Evolutionary conservation across 1,140 invertebrate genomes (phyloP).

Genomic region (Phocides pigmalion): DNA sequence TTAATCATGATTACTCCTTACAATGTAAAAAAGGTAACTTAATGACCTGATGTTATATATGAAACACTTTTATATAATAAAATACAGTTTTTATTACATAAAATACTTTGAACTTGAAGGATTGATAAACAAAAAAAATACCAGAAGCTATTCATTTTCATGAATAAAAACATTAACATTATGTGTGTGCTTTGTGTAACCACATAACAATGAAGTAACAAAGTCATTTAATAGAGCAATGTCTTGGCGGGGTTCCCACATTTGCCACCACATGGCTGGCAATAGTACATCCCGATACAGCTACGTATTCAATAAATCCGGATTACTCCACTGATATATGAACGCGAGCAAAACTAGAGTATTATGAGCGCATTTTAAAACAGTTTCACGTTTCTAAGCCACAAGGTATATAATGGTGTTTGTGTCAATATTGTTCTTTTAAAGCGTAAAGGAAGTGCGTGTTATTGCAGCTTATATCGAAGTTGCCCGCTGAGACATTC

Average conservation of each 20-base stretch:
- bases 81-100: too few species aligned
- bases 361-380: constrained; percentile 44
- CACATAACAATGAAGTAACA: constrained; percentile 74
- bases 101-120: constrained; percentile 18
- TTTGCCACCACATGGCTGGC: constrained; percentile 76
- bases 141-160: neutral
- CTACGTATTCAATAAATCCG: constrained; percentile 77
- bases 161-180: constrained; percentile 17
- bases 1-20: too few species aligned
- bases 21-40: too few species aligned
- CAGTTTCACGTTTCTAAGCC: constrained; percentile 46
- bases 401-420: constrained; percentile 55
- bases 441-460: constrained; percentile 73
- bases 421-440: constrained; percentile 52
- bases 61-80: neutral
- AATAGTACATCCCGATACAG: constrained; percentile 69
- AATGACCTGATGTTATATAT: too few species aligned
- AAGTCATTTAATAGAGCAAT: constrained; percentile 73
- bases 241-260: constrained; percentile 81
- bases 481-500: constrained; percentile 80
- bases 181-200: constrained; percentile 45
- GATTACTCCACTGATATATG: constrained; percentile 73
- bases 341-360: constrained; percentile 45
- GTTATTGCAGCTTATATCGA: constrained; percentile 81
- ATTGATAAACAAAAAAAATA: constrained; percentile 14